Conservation (phyloP, 2,113 vertebrate genomes). For the Notothenia coriiceps region DNA sequence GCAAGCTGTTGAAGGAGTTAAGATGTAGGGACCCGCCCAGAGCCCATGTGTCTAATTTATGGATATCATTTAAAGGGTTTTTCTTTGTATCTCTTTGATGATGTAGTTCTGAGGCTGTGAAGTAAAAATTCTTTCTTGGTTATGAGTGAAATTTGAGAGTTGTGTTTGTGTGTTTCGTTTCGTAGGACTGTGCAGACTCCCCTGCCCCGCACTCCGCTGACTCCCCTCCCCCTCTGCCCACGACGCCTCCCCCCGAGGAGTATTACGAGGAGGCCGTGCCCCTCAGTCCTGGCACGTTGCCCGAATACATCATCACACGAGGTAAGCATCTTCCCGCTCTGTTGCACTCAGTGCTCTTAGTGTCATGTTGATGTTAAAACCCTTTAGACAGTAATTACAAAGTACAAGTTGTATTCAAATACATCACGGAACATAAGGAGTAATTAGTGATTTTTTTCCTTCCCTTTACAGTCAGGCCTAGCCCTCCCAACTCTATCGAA, state of each 20-base stretch:
- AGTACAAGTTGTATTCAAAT: slow-evolving; percentile 2
- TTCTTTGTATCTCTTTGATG: slow-evolving; percentile 44
- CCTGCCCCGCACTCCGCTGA: slow-evolving; percentile 67
- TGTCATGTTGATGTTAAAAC: slow-evolving; percentile 21
- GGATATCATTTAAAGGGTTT: slow-evolving; percentile 32
- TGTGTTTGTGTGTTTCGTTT: slow-evolving; percentile 46
- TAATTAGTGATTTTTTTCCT: slow-evolving; percentile 14
- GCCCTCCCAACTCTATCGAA: slow-evolving; percentile 92
- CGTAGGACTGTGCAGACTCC: slow-evolving; percentile 55
- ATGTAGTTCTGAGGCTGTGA: slow-evolving; percentile 26
- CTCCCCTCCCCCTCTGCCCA: slow-evolving; percentile 92
- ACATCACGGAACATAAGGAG: not conserved
- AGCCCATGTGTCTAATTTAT: slow-evolving; percentile 54
- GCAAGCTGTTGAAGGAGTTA: slow-evolving; percentile 29
- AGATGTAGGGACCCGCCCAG: slow-evolving; percentile 26
- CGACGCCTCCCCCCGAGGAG: slow-evolving; percentile 94
- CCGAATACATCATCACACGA: slow-evolving; percentile 94
- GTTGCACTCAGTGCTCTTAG: slow-evolving; percentile 20
- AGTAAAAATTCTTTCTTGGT: slow-evolving; percentile 3
- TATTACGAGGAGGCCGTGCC: slow-evolving; percentile 98
- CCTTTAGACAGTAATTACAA: slow-evolving; percentile 29
- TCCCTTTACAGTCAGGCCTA: slow-evolving; percentile 88
- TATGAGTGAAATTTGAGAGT: slow-evolving; percentile 35
- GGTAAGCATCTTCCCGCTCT: slow-evolving; percentile 83
- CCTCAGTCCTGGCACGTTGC: slow-evolving; percentile 90